Percentiles rank a stretch among this genome's conserved stretches.
phyloP scores from a whole-genome alignment of 2,888 invertebrate species.

The Tinea semifulvella region DNA sequence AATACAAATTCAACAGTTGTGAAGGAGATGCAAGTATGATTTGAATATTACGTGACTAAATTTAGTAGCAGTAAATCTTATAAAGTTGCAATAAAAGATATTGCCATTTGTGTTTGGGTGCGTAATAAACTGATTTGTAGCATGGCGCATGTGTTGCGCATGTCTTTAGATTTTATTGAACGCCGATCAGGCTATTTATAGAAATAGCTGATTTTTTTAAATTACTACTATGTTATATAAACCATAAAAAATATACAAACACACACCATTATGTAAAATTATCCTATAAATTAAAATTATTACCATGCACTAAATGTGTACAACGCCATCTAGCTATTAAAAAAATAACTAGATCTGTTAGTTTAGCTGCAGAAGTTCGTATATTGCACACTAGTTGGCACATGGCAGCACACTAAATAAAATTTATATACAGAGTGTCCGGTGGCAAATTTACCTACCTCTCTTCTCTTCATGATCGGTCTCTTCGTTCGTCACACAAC shows the following conservation, averaged over 20 bases:
- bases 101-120: constrained; percentile 25
- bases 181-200: constrained; percentile 51
- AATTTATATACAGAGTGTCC: no score
- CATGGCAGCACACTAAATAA: no score
- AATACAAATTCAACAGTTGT: constrained; percentile 5
- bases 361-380: no score
- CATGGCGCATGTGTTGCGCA: constrained; percentile 36
- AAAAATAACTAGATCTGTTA: no score
- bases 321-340: no score
- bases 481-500: no score
- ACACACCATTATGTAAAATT: no score
- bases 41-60: constrained; percentile 28
- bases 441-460: no score
- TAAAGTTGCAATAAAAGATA: constrained; percentile 17
- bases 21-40: constrained; percentile 28
- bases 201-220: constrained; percentile 21
- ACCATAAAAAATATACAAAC: not conserved
- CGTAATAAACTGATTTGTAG: constrained; percentile 24
- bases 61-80: constrained; percentile 20
- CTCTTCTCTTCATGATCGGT: no score
- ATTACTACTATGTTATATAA: not conserved
- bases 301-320: no score
- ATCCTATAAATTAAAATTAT: no score
- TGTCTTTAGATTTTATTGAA: constrained; percentile 54
- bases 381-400: no score